Evolutionary conservation across 1,140 invertebrate genomes (phyloP).

Genomic region (Penaeus indicus): DNA sequence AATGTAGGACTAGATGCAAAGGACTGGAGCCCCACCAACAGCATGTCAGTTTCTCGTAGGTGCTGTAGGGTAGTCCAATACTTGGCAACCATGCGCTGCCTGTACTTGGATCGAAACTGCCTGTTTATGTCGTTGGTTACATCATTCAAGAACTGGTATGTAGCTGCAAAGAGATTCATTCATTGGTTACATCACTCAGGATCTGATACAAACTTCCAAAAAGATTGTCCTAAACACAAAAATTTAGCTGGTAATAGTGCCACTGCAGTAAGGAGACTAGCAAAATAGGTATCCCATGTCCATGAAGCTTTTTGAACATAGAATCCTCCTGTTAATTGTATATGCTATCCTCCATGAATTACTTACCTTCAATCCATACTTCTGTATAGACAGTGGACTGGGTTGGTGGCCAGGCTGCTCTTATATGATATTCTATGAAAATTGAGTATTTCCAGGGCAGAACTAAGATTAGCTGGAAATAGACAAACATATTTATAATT

Average conservation of each 20-base stretch:
- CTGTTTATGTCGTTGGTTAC: slow-evolving; percentile 81
- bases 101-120: slow-evolving; percentile 78
- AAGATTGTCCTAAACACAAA: slow-evolving; percentile 49
- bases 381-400: slow-evolving; percentile 74
- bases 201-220: slow-evolving; percentile 61
- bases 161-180: slow-evolving; percentile 72
- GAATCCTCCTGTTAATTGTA: background rate
- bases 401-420: slow-evolving; percentile 76
- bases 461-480: slow-evolving; percentile 78
- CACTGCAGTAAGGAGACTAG: too few relatives aligned
- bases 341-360: background rate
- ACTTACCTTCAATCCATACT: slow-evolving; percentile 76
- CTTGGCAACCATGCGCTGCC: slow-evolving; percentile 79
- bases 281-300: too few relatives aligned
- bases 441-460: slow-evolving; percentile 84
- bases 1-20: slow-evolving; percentile 77
- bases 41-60: slow-evolving; percentile 79
- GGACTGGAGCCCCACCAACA: slow-evolving; percentile 81
- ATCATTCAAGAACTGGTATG: slow-evolving; percentile 86
- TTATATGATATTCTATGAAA: slow-evolving; percentile 80
- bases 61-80: slow-evolving; percentile 79
- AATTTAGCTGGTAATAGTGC: background rate
- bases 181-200: slow-evolving; percentile 68
- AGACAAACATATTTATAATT: background rate
- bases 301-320: background rate